phyloP scores from a whole-genome alignment of 2,113 vertebrate species.

The Pollimyrus isidori region DNA sequence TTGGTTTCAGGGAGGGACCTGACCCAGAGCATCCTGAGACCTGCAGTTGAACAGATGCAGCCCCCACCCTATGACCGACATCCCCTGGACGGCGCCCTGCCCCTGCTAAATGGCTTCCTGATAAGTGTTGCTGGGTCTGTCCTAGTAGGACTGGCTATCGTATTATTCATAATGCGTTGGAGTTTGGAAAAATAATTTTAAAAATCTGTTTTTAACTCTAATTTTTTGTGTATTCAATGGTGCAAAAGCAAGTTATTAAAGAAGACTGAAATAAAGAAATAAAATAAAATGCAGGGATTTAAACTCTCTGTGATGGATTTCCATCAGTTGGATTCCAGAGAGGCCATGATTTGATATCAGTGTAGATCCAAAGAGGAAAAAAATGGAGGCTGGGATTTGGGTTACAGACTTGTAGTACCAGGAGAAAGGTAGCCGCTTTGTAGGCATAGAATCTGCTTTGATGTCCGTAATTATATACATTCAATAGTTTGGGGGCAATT shows the following conservation, averaged over 20 bases:
- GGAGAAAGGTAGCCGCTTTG: not conserved
- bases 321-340: not conserved
- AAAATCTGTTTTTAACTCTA: not conserved
- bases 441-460: not conserved
- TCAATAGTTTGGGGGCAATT: not conserved
- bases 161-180: constrained; percentile 23
- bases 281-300: not conserved
- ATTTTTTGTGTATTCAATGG: not conserved
- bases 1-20: constrained; percentile 42
- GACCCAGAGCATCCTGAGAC: constrained; percentile 50
- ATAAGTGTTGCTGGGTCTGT: constrained; percentile 57
- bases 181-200: not conserved
- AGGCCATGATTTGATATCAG: not conserved
- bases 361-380: not conserved
- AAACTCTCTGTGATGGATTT: not conserved
- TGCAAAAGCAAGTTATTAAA: not conserved
- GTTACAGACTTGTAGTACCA: not conserved
- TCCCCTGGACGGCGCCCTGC: constrained; percentile 47
- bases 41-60: constrained; percentile 51
- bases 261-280: not conserved
- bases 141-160: constrained; percentile 10
- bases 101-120: constrained; percentile 60
- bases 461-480: not conserved
- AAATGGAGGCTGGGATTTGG: not conserved
- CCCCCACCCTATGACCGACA: constrained; percentile 48